Evolutionary conservation across 2,113 vertebrate species (phyloP).

Genomic region (Pedionomus torquatus): DNA sequence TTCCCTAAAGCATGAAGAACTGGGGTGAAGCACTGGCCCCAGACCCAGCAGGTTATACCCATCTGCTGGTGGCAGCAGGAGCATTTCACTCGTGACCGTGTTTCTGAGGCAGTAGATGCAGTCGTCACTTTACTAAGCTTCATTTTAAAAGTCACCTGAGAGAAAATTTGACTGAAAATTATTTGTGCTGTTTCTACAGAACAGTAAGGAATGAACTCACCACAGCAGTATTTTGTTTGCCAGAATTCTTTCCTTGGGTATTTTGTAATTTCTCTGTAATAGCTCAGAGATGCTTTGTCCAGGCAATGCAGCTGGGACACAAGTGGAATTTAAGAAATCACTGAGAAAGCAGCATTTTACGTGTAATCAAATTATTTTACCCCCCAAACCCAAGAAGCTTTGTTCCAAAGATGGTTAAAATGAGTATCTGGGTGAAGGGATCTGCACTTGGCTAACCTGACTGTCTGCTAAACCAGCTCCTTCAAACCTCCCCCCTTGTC

Average conservation of each 20-base stretch:
- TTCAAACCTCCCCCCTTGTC: background rate
- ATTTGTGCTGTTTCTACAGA: background rate
- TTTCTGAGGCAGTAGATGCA: background rate
- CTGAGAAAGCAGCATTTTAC: background rate
- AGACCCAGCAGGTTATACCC: background rate
- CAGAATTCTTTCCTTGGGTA: background rate
- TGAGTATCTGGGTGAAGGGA: background rate
- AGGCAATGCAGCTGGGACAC: background rate
- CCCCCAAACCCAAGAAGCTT: background rate
- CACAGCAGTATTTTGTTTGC: background rate
- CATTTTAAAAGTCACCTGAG: background rate
- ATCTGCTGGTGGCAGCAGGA: background rate
- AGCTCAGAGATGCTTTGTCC: background rate
- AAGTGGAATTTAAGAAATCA: background rate
- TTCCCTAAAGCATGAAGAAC: background rate
- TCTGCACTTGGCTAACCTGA: background rate
- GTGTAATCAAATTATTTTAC: background rate
- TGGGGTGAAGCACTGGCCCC: background rate
- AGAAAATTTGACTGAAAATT: background rate
- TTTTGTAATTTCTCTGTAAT: background rate
- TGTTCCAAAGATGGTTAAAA: background rate
- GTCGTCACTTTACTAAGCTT: background rate
- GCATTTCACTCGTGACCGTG: background rate
- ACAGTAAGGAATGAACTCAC: background rate
- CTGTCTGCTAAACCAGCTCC: background rate